Conservation (phyloP, 2,113 vertebrate genomes). For the Dermatemys mawii region DNA sequence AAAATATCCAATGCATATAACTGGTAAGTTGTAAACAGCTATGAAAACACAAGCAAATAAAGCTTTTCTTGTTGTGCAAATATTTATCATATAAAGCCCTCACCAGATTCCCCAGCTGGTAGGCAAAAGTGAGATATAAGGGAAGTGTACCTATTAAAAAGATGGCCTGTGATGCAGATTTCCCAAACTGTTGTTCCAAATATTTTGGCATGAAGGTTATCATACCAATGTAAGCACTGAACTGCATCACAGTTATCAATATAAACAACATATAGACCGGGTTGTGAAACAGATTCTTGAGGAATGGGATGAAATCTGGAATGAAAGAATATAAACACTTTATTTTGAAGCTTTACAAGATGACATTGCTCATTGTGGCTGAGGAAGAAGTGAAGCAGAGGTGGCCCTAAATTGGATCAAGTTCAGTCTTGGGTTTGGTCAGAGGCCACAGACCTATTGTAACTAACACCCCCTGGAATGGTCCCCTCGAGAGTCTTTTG, state of each 20-base stretch:
- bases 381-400: background rate
- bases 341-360: background rate
- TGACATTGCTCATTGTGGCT: background rate
- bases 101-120: background rate
- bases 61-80: background rate
- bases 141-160: conserved; percentile 88
- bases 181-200: conserved; percentile 94
- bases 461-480: background rate
- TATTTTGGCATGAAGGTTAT: conserved; percentile 94
- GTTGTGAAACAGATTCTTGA: conserved; percentile 85
- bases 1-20: conserved; percentile 90
- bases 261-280: conserved; percentile 87
- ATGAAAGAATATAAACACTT: background rate
- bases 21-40: conserved; percentile 92
- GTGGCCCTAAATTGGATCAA: background rate
- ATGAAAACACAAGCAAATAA: conserved; percentile 44
- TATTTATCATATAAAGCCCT: background rate
- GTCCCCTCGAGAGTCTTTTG: background rate
- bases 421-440: background rate
- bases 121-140: background rate
- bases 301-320: conserved; percentile 88
- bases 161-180: conserved; percentile 90
- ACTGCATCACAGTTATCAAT: conserved; percentile 83
- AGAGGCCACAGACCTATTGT: background rate
- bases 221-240: conserved; percentile 85